Base-by-base conservation (phyloP, 2,113 vertebrate genomes). In the Sinocyclocheilus rhinocerous region DNA sequence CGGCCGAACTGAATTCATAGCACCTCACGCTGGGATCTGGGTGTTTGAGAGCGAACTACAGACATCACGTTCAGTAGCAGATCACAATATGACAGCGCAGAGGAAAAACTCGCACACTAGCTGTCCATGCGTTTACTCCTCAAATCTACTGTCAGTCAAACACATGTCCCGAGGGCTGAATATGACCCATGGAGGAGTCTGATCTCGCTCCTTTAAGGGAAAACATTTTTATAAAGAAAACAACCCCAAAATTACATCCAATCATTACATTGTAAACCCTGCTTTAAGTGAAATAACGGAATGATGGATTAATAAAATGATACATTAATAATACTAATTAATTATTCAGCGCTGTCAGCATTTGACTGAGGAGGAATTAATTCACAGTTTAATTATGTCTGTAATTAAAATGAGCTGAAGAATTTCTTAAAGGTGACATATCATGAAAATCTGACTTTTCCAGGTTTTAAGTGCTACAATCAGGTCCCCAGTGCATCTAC, bases 21-120 rank as follows among this genome's bases (percentile, higher is more conserved):
- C 15, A 59, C 10, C 52, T 22, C 29, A 79, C 52, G 33, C 50
- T 20, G 45, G 55, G 13, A 29, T 52, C 4, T 20, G 26, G 15
- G 9, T 20, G 67, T 33, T 22, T 39, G 39, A 2, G 20, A 75
- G 72, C 2, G n/a, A 42, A 48, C 42, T 26, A 24, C 42, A 50
- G 42, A 75, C n/a, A 48, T 48, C 42, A 48, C 6, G 6, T 75
- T 75, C 72, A 75, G 39, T 39, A 75, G 42, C 4, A 20, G 69
- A 0, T 83, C 77, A 24, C 77, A 84, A 52, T 45, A 7, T 18
- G 85, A 91, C 80, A 84, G 76, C 16, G 20, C 22, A 42, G 69
- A 57, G 24, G 13, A 29, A 76, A 52, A 76, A 29, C 15, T 52
- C 1, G 1, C 45, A 52, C 48, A 1, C 70, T 55, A 52, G 26